These are phyloP conservation scores for Coilia nasus DNA, from an alignment of 2,797 vertebrate genomes.

Conservation along the genomic window DNA sequence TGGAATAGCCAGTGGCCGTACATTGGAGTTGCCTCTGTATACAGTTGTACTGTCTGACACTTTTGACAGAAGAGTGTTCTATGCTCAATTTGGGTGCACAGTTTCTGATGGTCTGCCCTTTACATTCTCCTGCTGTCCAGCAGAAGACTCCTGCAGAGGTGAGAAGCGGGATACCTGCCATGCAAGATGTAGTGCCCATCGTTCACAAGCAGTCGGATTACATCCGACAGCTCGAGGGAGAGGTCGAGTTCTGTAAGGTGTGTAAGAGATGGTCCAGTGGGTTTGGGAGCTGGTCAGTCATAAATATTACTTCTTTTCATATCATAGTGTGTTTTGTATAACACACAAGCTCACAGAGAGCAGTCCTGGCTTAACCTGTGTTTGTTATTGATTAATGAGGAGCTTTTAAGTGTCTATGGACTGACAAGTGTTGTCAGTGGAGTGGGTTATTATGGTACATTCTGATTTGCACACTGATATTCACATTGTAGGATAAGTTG, in stretches of 20 bases:
- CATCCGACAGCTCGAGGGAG: conserved; percentile 90
- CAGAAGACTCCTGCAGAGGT: conserved; percentile 68
- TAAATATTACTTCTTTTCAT: neutral
- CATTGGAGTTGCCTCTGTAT: too few species aligned
- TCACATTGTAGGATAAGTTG: neutral
- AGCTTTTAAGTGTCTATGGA: neutral
- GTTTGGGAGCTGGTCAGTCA: neutral
- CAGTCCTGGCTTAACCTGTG: neutral
- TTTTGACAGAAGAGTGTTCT: neutral
- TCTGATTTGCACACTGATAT: neutral
- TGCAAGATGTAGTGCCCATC: conserved; percentile 84
- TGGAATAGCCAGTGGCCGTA: neutral
- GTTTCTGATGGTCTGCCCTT: neutral
- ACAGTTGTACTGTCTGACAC: too few species aligned
- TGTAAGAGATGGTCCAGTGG: neutral
- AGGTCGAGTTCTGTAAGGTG: conserved; percentile 94
- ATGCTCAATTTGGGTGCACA: neutral
- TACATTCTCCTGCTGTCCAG: conserved; percentile 41
- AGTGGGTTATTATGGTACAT: conserved; percentile 3
- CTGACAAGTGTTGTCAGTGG: neutral
- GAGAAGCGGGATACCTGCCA: conserved; percentile 57
- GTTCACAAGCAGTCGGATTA: conserved; percentile 89
- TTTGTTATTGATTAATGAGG: neutral
- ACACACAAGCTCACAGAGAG: neutral
- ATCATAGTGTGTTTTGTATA: neutral